These are phyloP conservation scores for Apodemia hepburni DNA, from an alignment of 2,888 invertebrate species.

Conservation along the genomic window DNA sequence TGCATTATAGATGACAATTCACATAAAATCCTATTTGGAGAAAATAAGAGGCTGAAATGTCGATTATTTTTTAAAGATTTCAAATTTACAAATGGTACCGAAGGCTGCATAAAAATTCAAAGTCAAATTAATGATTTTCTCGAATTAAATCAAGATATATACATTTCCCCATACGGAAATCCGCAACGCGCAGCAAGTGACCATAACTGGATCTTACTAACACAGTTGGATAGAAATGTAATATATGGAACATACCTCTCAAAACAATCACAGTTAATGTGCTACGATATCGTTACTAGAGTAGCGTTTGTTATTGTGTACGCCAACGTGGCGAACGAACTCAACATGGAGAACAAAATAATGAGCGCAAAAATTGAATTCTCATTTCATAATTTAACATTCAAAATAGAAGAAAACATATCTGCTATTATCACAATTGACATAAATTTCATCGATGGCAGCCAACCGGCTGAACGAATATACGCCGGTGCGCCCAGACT, in stretches of 20 bases:
- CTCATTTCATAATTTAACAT: constrained; percentile 43
- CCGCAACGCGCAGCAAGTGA: constrained; percentile 43
- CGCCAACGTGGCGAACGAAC: constrained; percentile 42
- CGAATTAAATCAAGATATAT: constrained; percentile 38
- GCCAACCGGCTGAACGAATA: constrained; percentile 46
- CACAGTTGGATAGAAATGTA: constrained; percentile 31
- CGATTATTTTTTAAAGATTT: constrained; percentile 39
- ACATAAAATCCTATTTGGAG: constrained; percentile 65
- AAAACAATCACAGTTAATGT: constrained; percentile 45
- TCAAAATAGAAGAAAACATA: constrained; percentile 42
- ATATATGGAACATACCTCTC: constrained; percentile 46
- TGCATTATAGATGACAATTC: constrained; percentile 55
- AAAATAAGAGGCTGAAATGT: constrained; percentile 70
- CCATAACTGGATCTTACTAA: constrained; percentile 49
- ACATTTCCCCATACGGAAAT: constrained; percentile 58
- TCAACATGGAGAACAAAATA: constrained; percentile 46
- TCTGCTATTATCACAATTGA: constrained; percentile 55
- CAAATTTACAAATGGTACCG: constrained; percentile 39
- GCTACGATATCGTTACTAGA: constrained; percentile 54
- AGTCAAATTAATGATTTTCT: constrained; percentile 42
- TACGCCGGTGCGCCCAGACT: constrained; percentile 82
- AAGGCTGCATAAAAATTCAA: constrained; percentile 51
- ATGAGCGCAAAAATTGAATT: constrained; percentile 41
- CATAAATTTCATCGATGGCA: constrained; percentile 57
- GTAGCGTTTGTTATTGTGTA: constrained; percentile 48